Evolutionary conservation across 2,888 invertebrate species (phyloP).

Genomic region (Lycophotia porphyrea): DNA sequence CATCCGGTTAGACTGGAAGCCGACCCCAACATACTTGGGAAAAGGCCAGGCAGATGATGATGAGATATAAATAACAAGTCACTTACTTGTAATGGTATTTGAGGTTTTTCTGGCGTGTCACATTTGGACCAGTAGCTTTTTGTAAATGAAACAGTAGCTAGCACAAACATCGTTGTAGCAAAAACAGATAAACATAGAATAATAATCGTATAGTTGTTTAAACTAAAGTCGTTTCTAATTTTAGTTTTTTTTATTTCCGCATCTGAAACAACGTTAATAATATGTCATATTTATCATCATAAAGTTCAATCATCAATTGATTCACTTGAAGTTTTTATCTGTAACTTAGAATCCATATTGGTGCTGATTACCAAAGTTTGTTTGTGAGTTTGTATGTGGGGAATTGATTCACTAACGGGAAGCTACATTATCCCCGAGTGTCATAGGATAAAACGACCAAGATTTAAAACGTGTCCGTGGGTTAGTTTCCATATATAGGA

Average conservation of each 20-base stretch:
- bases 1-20: too few species aligned
- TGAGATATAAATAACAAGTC: not conserved
- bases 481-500: too few species aligned
- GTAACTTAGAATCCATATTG: not conserved
- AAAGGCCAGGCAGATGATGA: too few species aligned
- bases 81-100: not conserved
- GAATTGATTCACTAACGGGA: too few species aligned
- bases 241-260: not conserved
- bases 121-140: not conserved
- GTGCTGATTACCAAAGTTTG: too few species aligned
- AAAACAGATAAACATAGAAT: not conserved
- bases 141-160: not conserved
- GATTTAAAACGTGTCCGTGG: too few species aligned
- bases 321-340: not conserved
- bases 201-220: not conserved
- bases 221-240: not conserved
- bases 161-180: not conserved
- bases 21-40: too few species aligned
- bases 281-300: too few species aligned
- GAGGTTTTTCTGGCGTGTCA: not conserved
- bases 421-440: too few species aligned
- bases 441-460: too few species aligned
- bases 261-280: too few species aligned
- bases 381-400: too few species aligned
- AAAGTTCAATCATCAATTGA: not conserved